These are phyloP conservation scores for Alviniconcha marisindica DNA, from an alignment of 1,140 invertebrate species.

Conservation along the genomic window DNA sequence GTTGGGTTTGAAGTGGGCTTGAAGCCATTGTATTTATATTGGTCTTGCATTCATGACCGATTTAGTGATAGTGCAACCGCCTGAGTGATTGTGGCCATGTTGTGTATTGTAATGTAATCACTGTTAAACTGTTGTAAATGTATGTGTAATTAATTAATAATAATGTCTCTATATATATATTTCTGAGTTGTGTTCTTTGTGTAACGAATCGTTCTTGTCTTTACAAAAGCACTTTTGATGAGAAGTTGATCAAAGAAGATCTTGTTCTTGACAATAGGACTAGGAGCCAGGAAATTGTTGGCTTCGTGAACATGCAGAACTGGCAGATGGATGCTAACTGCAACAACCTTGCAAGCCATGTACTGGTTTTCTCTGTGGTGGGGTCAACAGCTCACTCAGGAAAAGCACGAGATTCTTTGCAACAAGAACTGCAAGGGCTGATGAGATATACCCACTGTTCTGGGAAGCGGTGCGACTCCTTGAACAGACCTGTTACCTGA, in stretches of 20 bases:
- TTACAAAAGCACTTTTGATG: too few species aligned
- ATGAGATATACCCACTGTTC: constrained; percentile 18
- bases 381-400: background rate
- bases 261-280: constrained; percentile 18
- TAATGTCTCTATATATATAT: too few species aligned
- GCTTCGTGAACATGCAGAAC: background rate
- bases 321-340: background rate
- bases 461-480: constrained; percentile 12
- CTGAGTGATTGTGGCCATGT: too few species aligned
- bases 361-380: constrained; percentile 26
- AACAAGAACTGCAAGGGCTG: background rate
- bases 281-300: constrained; percentile 19
- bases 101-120: too few species aligned
- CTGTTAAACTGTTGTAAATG: too few species aligned
- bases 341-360: constrained; percentile 9
- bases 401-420: constrained; percentile 6
- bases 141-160: too few species aligned
- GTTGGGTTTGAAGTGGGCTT: too few species aligned
- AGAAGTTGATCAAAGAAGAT: constrained; percentile 23
- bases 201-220: too few species aligned
- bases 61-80: too few species aligned
- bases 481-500: background rate
- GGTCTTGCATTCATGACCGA: too few species aligned
- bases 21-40: too few species aligned
- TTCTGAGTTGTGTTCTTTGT: too few species aligned